Conservation (phyloP, 2,888 invertebrate genomes). For the Argyra leucocephala region DNA sequence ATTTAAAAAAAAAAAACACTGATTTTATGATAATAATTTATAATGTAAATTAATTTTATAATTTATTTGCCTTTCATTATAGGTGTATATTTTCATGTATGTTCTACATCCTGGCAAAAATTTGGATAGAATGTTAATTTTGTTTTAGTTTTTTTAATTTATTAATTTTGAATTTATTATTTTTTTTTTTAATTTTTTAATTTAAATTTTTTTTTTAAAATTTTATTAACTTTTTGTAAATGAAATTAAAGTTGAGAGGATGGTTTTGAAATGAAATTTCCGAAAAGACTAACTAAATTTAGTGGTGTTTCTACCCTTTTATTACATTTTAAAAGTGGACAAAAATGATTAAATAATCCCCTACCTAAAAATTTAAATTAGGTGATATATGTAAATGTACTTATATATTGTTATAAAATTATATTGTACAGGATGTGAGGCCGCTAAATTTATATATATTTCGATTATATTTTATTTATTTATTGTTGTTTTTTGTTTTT, state of each 20-base stretch:
- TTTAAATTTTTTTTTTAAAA: neutral
- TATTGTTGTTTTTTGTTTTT: neutral
- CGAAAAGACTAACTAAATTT: slow-evolving; percentile 18
- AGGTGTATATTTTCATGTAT: too few species aligned
- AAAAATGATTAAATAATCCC: neutral
- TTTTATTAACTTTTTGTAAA: neutral
- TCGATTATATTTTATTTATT: neutral
- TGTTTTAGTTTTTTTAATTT: too few species aligned
- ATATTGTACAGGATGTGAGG: neutral
- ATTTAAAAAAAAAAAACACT: too few species aligned
- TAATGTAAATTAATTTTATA: too few species aligned
- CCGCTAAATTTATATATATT: neutral
- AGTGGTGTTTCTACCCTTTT: slow-evolving; percentile 12
- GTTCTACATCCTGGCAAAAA: neutral
- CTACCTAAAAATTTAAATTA: neutral
- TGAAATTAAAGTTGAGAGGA: neutral
- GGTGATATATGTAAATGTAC: neutral
- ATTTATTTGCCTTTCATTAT: too few species aligned
- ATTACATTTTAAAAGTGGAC: slow-evolving; percentile 9
- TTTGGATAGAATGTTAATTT: too few species aligned
- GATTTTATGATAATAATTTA: too few species aligned
- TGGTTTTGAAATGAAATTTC: slow-evolving; percentile 12
- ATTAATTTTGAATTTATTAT: too few species aligned
- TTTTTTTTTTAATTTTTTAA: neutral
- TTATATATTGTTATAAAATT: neutral